These are phyloP conservation scores for Rhinichthys klamathensis DNA, from an alignment of 2,113 vertebrate genomes.

Conservation along the genomic window DNA sequence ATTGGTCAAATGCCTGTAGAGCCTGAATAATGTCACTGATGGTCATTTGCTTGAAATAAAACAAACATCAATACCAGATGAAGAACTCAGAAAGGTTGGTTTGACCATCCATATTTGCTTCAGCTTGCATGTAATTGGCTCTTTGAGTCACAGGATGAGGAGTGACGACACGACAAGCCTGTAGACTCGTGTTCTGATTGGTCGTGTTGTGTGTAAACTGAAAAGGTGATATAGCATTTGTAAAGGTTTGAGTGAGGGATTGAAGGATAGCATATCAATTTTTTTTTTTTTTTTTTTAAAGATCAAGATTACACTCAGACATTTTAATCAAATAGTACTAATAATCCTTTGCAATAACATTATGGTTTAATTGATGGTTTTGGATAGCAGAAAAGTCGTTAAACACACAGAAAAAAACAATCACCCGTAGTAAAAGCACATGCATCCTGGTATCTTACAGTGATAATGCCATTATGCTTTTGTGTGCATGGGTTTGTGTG, in stretches of 20 bases:
- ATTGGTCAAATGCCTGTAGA: conserved; percentile 12
- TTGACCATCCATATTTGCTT: background rate
- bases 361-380: background rate
- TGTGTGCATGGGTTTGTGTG: background rate
- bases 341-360: background rate
- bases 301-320: background rate
- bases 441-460: background rate
- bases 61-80: background rate
- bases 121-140: background rate
- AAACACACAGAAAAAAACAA: background rate
- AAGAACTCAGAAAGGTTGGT: conserved; percentile 4
- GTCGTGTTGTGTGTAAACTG: background rate
- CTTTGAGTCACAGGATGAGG: background rate
- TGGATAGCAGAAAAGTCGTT: background rate
- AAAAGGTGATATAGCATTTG: background rate
- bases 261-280: background rate
- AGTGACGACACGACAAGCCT: background rate
- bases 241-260: background rate
- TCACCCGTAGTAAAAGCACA: background rate
- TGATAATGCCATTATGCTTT: background rate
- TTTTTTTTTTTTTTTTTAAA: background rate
- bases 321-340: background rate
- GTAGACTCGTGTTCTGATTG: background rate
- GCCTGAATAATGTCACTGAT: conserved; percentile 1
- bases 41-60: background rate